Evolutionary conservation across 2,888 invertebrate genomes (phyloP).

Genomic region (Lobophora halterata): DNA sequence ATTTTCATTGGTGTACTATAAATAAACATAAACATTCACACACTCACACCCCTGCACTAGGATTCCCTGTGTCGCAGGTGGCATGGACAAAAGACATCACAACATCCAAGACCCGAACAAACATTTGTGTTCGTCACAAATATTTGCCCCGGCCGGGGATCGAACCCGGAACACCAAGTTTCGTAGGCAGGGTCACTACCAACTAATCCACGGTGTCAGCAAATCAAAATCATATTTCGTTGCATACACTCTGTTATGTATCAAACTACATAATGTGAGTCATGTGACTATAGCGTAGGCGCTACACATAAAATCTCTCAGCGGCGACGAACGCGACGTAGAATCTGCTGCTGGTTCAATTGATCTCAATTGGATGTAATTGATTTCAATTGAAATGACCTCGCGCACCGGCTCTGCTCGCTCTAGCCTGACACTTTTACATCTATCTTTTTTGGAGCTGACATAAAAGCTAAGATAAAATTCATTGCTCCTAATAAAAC

Average conservation of each 20-base stretch:
- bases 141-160: too few relatives aligned
- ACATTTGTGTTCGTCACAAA: too few relatives aligned
- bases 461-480: slow-evolving; percentile 71
- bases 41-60: too few relatives aligned
- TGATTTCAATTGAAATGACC: slow-evolving; percentile 79
- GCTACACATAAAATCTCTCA: slow-evolving; percentile 78
- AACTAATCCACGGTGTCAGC: too few relatives aligned
- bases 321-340: slow-evolving; percentile 70
- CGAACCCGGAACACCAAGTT: too few relatives aligned
- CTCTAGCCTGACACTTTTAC: slow-evolving; percentile 78
- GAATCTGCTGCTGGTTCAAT: slow-evolving; percentile 79
- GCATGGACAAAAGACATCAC: too few relatives aligned
- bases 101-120: too few relatives aligned
- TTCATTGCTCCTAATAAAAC: slow-evolving; percentile 59
- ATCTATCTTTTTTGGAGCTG: slow-evolving; percentile 79
- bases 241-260: slow-evolving; percentile 15
- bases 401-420: slow-evolving; percentile 74
- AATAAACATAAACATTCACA: too few relatives aligned
- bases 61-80: too few relatives aligned
- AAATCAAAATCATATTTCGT: slow-evolving; percentile 7
- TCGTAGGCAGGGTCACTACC: too few relatives aligned
- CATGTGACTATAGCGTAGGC: slow-evolving; percentile 73
- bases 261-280: slow-evolving; percentile 47
- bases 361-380: slow-evolving; percentile 78
- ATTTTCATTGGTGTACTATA: too few relatives aligned